Base-by-base conservation (phyloP, 2,888 invertebrate species). In the Monoplex corrugatus region DNA sequence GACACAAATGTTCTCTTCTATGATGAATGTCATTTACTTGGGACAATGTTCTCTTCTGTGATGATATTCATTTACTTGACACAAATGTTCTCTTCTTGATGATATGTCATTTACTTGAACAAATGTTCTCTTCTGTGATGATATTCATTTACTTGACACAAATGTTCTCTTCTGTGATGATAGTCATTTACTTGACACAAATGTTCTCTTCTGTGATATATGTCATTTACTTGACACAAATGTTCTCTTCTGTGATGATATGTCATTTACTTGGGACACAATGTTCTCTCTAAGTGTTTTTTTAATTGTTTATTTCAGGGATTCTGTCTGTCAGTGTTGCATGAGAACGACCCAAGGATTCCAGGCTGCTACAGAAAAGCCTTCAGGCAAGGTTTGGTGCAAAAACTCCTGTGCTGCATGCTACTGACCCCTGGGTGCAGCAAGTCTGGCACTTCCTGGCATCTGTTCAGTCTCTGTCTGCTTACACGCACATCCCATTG, bases 361-460 rank as follows among this genome's bases (percentile, higher is more conserved):
- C 83, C 82, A 43, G 28, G n/a, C 72, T 88, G 57, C 44, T 88
- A 23, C 8, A 63, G 83, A 72, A 40, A 23, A 88, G 83, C 68
- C 2, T 88, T 1, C 32, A 88, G 13, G 50, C 44, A 16, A 83
- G 88, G 83, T 83, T 83, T 83, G 83, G 43, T 0, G 13, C 2
- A 2, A 35, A 32, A 28, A 8, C 28, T 28, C 83, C 68, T 1
- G 10, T 28, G 10, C 40, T 88, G 43, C 38, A 38, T 19, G 23
- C 35, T 5, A 43, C 43, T 43, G 83, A 88, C 83, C 43, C 43
- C 16, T 88, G 88, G 88, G 32, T 83, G 10, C 10, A 88, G 57
- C 32, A n/a, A 32, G 83, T 88, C 63, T 88, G 88, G 88, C 43
- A 68, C 32, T 88, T 83, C 44, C 83, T 88, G 0, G 3, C 40